A percentile compares a stretch with the other conserved stretches of the same genome.
Evolutionary conservation across 2,797 vertebrate genomes (phyloP).

Genomic region (Lophius americanus): DNA sequence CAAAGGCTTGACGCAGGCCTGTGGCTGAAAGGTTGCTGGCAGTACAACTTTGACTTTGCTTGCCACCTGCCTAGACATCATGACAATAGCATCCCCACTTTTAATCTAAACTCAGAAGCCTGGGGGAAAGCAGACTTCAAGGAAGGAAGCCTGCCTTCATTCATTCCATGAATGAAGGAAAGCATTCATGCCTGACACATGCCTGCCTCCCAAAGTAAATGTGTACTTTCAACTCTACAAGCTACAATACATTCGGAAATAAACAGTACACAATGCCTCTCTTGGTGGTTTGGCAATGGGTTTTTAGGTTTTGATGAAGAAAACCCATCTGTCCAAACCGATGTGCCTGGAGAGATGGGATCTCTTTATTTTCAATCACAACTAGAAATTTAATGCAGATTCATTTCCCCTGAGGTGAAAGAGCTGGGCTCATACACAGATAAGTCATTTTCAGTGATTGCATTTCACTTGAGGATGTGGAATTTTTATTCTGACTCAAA

Average conservation of each 20-base stretch:
- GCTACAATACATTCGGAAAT: conserved; percentile 39
- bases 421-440: conserved; percentile 56
- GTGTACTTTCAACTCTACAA: conserved; percentile 38
- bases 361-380: conserved; percentile 68
- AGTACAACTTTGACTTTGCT: conserved; percentile 54
- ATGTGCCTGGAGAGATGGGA: conserved; percentile 39
- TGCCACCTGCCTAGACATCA: conserved; percentile 77
- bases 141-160: too few species aligned
- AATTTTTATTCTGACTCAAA: conserved; percentile 48
- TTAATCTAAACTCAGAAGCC: conserved; percentile 60
- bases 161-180: too few species aligned
- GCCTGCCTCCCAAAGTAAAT: conserved; percentile 30
- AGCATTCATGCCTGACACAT: background rate
- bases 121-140: conserved; percentile 43
- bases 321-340: conserved; percentile 54
- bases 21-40: conserved; percentile 38
- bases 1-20: too few species aligned
- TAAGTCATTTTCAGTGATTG: conserved; percentile 56
- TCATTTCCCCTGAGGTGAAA: conserved; percentile 56
- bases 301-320: conserved; percentile 47
- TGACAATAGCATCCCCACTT: conserved; percentile 66
- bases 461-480: conserved; percentile 56
- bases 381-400: conserved; percentile 62
- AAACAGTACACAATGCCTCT: conserved; percentile 37
- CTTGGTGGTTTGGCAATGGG: conserved; percentile 19